phyloP scores from a whole-genome alignment of 2,888 invertebrate species.

The Epinotia brunnichana region DNA sequence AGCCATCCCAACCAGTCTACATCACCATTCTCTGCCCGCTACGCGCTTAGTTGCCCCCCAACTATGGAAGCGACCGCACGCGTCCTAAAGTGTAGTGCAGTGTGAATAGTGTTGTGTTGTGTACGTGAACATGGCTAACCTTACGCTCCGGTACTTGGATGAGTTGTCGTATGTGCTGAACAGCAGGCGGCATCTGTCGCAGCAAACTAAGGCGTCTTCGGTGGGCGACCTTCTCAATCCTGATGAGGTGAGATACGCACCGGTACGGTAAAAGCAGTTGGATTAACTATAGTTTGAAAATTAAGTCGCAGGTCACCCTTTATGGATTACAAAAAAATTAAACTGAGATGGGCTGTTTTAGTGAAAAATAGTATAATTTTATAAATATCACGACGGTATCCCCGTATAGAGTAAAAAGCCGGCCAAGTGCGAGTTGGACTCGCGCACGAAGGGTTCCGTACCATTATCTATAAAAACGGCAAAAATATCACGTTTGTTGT shows the following conservation, averaged over 20 bases:
- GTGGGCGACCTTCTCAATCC: conserved; percentile 79
- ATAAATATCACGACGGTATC: too few relatives aligned
- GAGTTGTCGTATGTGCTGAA: conserved; percentile 80
- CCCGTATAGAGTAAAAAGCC: too few relatives aligned
- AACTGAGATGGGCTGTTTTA: too few relatives aligned
- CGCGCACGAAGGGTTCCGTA: too few relatives aligned
- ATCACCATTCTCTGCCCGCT: conserved; percentile 24
- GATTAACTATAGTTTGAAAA: background rate
- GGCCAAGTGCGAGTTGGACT: too few relatives aligned
- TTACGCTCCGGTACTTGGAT: conserved; percentile 80
- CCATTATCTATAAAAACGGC: too few relatives aligned
- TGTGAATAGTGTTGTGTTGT: conserved; percentile 31
- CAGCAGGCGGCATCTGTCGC: conserved; percentile 71
- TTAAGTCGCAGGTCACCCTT: too few relatives aligned
- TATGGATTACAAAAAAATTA: too few relatives aligned
- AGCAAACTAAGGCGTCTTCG: conserved; percentile 77
- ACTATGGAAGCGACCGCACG: conserved; percentile 59
- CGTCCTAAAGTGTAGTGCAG: conserved; percentile 43
- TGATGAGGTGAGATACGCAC: conserved; percentile 73
- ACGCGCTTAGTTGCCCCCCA: conserved; percentile 58
- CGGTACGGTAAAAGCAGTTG: conserved; percentile 57
- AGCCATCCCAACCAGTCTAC: background rate
- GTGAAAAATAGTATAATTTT: too few relatives aligned
- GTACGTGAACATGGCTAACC: conserved; percentile 69
- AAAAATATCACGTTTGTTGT: too few relatives aligned